Evolutionary conservation across 2,888 invertebrate genomes (phyloP).

Genomic region (Phaedon cochleariae): DNA sequence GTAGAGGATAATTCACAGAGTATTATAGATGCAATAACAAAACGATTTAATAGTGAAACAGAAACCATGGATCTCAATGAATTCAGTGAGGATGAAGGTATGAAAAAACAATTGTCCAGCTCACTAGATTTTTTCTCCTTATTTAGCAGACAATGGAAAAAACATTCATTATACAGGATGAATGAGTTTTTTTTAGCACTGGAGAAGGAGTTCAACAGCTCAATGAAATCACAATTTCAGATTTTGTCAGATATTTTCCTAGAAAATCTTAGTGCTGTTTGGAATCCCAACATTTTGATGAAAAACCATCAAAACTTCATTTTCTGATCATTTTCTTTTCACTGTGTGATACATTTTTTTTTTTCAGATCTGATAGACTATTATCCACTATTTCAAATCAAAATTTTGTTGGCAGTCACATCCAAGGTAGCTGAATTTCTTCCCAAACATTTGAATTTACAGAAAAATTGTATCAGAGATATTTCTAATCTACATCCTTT

Average conservation of each 20-base stretch:
- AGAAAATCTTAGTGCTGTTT: no score
- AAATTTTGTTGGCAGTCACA: conserved; percentile 28
- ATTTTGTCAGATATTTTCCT: no score
- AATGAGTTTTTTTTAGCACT: no score
- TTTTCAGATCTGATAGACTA: conserved; percentile 34
- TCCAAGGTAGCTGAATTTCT: conserved; percentile 13
- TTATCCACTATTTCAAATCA: conserved; percentile 29
- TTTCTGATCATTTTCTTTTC: no score
- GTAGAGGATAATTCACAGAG: conserved; percentile 23
- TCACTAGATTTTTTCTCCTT: no score
- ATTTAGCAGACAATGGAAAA: no score
- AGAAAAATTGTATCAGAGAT: conserved; percentile 31
- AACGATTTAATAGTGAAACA: conserved; percentile 19
- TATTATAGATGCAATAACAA: conserved; percentile 26
- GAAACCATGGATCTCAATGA: conserved; percentile 25
- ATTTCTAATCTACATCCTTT: conserved; percentile 23
- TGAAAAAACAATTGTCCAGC: not conserved
- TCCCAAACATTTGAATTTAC: conserved; percentile 21
- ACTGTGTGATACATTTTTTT: not conserved
- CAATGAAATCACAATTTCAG: no score
- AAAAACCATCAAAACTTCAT: no score
- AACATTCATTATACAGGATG: no score
- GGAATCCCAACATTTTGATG: no score
- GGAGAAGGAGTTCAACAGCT: no score
- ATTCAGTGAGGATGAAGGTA: conserved; percentile 35